Base-by-base conservation (phyloP, 2,888 invertebrate species). In the Lissocephala sabroskyi region DNA sequence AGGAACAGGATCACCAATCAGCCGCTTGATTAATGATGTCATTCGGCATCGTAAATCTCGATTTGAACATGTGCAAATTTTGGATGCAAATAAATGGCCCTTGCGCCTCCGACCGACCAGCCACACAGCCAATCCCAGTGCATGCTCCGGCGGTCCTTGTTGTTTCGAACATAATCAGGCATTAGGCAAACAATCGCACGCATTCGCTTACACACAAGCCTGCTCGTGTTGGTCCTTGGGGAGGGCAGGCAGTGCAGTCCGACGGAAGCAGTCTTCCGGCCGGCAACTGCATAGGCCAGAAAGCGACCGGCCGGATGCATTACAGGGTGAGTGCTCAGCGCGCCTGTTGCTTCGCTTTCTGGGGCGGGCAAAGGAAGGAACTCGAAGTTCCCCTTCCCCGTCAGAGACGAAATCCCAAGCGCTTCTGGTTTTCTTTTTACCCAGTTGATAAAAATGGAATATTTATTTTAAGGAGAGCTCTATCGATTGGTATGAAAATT, bases 1-100 rank as follows among this genome's bases (percentile, higher is more conserved):
- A 82, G 81, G 82, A 84, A 84, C 83, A 84, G 84, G 82, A 84
- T 83, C 84, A 84, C 84, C 84, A 84, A 84, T 84, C 83, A 84
- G 83, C 73, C 75, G 82, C 80, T 83, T 84, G 83, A 84, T 84
- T 84, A 84, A 84, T 84, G 83, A 84, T 84, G 83, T 84, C 83
- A 84, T 79, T 80, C 71, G 67, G 70, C 77, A 66, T 81, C 84
- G 84, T 84, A 84, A 84, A 84, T 84, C 84, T 84, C 77, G 81
- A 82, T 82, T 82, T 79, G 79, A 79, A 78, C 78, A 79, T 79
- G 78, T 79, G 78, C 77, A 79, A 79, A 79, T 78, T 76, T 75
- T 47, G 61, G 51, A 62, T 70, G 77, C 70, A 79, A 79, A 79
- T 79, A 75, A 65, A 77, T 70, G 65, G 70, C 64, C n/a, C 58